Conservation (phyloP, 2,888 invertebrate species). For the Phymatocera aterrima region DNA sequence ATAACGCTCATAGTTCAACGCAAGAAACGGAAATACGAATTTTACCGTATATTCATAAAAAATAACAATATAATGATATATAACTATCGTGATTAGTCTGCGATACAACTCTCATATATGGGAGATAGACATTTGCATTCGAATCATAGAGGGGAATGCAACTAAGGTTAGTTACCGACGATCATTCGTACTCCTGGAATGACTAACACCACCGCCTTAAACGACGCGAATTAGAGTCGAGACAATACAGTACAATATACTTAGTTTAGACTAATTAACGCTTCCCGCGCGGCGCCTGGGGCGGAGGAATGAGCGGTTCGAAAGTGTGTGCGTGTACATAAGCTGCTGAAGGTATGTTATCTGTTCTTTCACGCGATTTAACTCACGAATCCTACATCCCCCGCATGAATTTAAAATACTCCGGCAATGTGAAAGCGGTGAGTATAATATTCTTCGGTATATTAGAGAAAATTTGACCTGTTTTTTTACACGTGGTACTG, state of each 20-base stretch:
- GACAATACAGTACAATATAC: slow-evolving; percentile 5
- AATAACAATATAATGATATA: too few relatives aligned
- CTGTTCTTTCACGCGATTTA: background rate
- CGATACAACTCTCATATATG: too few relatives aligned
- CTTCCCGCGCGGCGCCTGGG: background rate
- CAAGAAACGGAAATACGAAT: too few relatives aligned
- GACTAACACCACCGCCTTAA: background rate
- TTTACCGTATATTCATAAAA: too few relatives aligned
- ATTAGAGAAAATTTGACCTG: slow-evolving; percentile 24
- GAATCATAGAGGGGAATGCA: background rate
- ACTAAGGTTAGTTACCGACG: background rate
- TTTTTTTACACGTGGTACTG: background rate
- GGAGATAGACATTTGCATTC: background rate
- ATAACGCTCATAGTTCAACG: too few relatives aligned
- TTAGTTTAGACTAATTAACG: slow-evolving; percentile 41
- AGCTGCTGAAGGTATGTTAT: background rate
- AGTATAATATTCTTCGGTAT: background rate
- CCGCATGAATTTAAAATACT: background rate
- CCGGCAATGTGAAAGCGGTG: background rate
- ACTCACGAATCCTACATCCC: background rate
- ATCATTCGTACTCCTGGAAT: background rate
- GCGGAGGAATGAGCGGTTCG: slow-evolving; percentile 3
- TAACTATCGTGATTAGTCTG: too few relatives aligned
- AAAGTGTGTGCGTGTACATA: slow-evolving; percentile 7
- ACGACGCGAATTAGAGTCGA: slow-evolving; percentile 23